Evolutionary conservation across 1,140 invertebrate genomes (phyloP).

Genomic region (Drosophila pruinosa): DNA sequence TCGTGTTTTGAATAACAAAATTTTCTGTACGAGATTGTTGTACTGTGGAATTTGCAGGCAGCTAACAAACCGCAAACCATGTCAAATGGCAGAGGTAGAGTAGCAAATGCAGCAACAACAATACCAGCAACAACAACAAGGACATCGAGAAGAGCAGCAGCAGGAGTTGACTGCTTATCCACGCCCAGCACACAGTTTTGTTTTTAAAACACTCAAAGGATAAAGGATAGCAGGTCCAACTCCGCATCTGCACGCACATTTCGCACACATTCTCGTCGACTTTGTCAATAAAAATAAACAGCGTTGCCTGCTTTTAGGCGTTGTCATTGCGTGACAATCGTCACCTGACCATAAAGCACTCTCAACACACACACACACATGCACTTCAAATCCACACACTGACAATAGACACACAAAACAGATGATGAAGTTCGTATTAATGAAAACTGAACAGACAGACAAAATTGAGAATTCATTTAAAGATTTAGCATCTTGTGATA

Average conservation of each 20-base stretch:
- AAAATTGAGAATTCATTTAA: background rate
- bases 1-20: slow-evolving; percentile 81
- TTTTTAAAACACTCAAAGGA: slow-evolving; percentile 75
- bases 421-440: background rate
- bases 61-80: slow-evolving; percentile 78
- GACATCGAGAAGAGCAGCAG: slow-evolving; percentile 36
- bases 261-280: slow-evolving; percentile 68
- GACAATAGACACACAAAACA: background rate
- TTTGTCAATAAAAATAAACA: slow-evolving; percentile 75
- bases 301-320: slow-evolving; percentile 57
- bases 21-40: slow-evolving; percentile 71
- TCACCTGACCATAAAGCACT: slow-evolving; percentile 49
- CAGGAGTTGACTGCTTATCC: slow-evolving; percentile 42
- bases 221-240: slow-evolving; percentile 52
- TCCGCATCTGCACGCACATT: slow-evolving; percentile 59
- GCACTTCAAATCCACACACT: background rate
- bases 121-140: slow-evolving; percentile 37
- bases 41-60: slow-evolving; percentile 65
- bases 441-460: background rate
- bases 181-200: slow-evolving; percentile 47
- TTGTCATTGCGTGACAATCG: slow-evolving; percentile 70
- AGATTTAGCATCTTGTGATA: background rate
- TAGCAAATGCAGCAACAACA: slow-evolving; percentile 58
- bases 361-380: background rate
- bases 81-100: slow-evolving; percentile 66